These are phyloP conservation scores for Ostrea edulis DNA, from an alignment of 1,140 invertebrate species.

Conservation along the genomic window DNA sequence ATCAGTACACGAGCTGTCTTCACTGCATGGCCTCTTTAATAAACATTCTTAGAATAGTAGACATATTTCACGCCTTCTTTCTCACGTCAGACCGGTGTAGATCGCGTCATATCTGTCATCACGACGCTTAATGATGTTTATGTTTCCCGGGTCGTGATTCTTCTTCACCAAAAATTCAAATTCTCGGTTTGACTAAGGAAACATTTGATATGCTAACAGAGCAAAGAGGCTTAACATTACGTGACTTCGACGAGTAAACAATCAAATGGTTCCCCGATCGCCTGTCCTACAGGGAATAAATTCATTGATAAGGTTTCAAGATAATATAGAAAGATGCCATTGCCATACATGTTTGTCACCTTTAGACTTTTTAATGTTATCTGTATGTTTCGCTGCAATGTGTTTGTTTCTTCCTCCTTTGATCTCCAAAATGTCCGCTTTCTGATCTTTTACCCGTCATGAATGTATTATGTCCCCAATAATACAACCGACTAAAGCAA, in stretches of 20 bases:
- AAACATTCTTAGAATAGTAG: neutral
- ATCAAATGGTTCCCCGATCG: neutral
- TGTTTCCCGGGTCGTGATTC: neutral
- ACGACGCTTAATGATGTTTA: neutral
- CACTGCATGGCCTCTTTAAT: neutral
- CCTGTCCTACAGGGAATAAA: neutral
- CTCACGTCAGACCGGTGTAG: neutral
- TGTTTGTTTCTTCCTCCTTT: no score
- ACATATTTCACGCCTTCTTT: slow-evolving; percentile 5
- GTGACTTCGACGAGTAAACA: neutral
- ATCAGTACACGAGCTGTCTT: no score
- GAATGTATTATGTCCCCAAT: no score
- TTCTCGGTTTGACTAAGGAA: neutral
- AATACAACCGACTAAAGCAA: no score
- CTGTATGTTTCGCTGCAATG: no score
- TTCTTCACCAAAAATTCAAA: neutral
- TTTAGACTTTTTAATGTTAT: no score
- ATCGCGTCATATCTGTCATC: neutral
- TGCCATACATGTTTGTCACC: no score
- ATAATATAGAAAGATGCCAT: no score
- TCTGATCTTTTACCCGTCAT: no score
- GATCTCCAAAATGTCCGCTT: no score
- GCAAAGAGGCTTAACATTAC: neutral
- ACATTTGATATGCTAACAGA: neutral
- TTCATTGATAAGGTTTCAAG: neutral